Conservation (phyloP, 1,140 invertebrate species). For the Riptortus pedestris region DNA sequence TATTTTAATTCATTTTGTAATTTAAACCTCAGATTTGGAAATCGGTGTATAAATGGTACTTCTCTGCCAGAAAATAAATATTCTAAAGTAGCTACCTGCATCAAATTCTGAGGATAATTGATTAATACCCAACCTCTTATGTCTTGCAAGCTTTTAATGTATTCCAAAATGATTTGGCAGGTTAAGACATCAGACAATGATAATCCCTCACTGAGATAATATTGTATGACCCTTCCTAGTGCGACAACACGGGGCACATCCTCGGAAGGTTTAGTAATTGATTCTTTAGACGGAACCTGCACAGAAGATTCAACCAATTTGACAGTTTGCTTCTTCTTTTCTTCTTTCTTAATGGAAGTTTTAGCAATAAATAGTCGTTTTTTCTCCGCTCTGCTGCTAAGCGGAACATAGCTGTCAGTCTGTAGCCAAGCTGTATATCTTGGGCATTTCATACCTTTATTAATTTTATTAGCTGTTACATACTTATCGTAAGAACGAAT, state of each 20-base stretch:
- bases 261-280: too few relatives aligned
- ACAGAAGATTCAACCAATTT: too few relatives aligned
- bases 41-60: neutral
- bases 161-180: constrained; percentile 46
- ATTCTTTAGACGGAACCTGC: too few relatives aligned
- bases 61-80: constrained; percentile 7
- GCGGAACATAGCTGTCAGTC: too few relatives aligned
- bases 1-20: neutral
- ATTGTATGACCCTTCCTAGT: constrained; percentile 44
- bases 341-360: too few relatives aligned
- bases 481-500: constrained; percentile 37
- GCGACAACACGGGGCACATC: too few relatives aligned
- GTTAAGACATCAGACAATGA: constrained; percentile 43
- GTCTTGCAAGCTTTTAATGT: constrained; percentile 41
- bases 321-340: too few relatives aligned
- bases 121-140: constrained; percentile 48
- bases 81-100: constrained; percentile 33
- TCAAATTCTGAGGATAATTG: constrained; percentile 49
- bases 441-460: too few relatives aligned
- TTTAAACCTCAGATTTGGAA: neutral
- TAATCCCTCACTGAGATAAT: constrained; percentile 42
- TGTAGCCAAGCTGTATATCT: too few relatives aligned
- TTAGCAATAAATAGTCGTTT: too few relatives aligned
- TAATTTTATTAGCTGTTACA: too few relatives aligned
- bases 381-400: too few relatives aligned